Evolutionary conservation across 2,888 invertebrate species (phyloP).

Genomic region (Amphimallon solstitiale): DNA sequence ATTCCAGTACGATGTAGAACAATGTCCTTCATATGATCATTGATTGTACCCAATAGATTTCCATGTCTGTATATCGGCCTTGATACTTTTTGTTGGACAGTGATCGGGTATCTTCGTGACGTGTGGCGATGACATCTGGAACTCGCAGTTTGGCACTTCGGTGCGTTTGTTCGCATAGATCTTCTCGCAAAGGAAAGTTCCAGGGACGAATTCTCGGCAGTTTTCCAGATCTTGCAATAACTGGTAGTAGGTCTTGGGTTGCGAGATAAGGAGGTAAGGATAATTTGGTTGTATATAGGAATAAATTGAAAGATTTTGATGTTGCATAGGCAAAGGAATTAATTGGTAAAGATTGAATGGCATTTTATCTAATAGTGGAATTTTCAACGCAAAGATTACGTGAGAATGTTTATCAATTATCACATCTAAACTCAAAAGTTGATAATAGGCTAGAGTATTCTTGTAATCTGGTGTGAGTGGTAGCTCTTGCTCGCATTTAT

Average conservation of each 20-base stretch:
- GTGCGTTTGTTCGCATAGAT: too few relatives aligned
- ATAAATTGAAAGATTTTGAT: too few relatives aligned
- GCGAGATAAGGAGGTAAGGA: too few relatives aligned
- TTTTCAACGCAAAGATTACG: background rate
- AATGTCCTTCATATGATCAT: slow-evolving; percentile 6
- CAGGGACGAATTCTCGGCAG: too few relatives aligned
- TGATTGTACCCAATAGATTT: slow-evolving; percentile 37
- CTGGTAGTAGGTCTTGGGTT: too few relatives aligned
- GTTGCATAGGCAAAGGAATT: too few relatives aligned
- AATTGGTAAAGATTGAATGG: background rate
- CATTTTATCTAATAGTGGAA: background rate
- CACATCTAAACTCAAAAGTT: background rate
- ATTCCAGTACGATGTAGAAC: too few relatives aligned
- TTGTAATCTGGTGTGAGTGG: background rate
- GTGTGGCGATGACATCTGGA: background rate
- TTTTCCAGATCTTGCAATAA: too few relatives aligned
- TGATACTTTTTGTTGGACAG: slow-evolving; percentile 37
- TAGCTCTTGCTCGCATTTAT: background rate
- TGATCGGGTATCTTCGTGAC: background rate
- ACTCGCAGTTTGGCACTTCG: background rate
- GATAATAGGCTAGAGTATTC: background rate
- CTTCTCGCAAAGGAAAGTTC: too few relatives aligned
- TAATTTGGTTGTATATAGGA: too few relatives aligned
- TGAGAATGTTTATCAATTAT: background rate
- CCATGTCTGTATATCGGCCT: slow-evolving; percentile 41